phyloP scores from a whole-genome alignment of 2,888 invertebrate species.

The Pachydiplax longipennis region DNA sequence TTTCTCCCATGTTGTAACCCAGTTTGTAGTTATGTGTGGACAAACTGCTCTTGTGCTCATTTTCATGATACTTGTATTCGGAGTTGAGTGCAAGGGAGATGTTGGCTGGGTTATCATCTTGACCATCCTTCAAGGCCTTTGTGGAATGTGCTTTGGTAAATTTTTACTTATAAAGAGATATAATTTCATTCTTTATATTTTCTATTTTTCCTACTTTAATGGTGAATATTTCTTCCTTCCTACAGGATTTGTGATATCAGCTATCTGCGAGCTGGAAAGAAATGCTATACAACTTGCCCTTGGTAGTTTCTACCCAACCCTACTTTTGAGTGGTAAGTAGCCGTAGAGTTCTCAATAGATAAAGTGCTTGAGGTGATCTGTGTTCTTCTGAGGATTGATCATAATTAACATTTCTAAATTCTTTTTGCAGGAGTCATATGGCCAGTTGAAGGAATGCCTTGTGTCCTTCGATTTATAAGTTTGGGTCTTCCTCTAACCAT shows the following conservation, averaged over 20 bases:
- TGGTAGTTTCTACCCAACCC: slow-evolving; percentile 93
- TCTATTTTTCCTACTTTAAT: not conserved
- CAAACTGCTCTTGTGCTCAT: slow-evolving; percentile 90
- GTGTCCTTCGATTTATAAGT: slow-evolving; percentile 81
- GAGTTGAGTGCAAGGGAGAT: slow-evolving; percentile 89
- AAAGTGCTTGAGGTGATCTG: no score
- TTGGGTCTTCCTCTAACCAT: slow-evolving; percentile 85
- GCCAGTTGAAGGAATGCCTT: slow-evolving; percentile 96
- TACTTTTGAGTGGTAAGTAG: slow-evolving; percentile 77
- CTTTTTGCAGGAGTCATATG: slow-evolving; percentile 82
- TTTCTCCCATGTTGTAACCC: slow-evolving; percentile 91
- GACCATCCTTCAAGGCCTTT: slow-evolving; percentile 88
- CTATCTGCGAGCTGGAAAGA: slow-evolving; percentile 88
- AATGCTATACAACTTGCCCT: slow-evolving; percentile 93
- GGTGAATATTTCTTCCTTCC: slow-evolving; percentile 47
- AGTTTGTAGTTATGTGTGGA: slow-evolving; percentile 94
- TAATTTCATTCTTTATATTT: not conserved
- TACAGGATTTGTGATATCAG: slow-evolving; percentile 84
- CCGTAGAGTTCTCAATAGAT: not conserved
- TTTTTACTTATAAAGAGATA: slow-evolving; percentile 2
- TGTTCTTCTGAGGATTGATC: no score
- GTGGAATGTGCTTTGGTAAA: slow-evolving; percentile 94
- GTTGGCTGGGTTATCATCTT: slow-evolving; percentile 83
- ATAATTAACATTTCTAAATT: not conserved
- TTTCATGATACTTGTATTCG: slow-evolving; percentile 90